Evolutionary conservation across 2,113 vertebrate genomes (phyloP).

Genomic region (Phyllopteryx taeniolatus): DNA sequence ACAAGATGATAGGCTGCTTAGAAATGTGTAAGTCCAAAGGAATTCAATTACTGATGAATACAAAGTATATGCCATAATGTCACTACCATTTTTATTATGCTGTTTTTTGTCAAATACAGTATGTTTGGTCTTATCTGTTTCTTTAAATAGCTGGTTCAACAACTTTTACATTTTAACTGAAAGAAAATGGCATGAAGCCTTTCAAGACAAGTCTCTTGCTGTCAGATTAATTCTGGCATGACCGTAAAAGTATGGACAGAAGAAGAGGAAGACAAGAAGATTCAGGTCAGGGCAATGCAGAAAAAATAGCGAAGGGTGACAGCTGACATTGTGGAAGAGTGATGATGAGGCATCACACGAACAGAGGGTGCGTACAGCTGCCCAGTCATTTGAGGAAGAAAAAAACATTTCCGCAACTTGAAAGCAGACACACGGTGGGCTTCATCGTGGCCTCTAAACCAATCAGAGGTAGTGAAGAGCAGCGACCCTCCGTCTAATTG

Average conservation of each 20-base stretch:
- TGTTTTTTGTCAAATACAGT: not conserved
- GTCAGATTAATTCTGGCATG: slow-evolving; percentile 7
- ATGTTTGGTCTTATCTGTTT: slow-evolving; percentile 5
- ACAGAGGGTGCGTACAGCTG: too few species aligned
- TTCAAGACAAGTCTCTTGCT: not conserved
- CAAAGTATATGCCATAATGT: slow-evolving; percentile 6
- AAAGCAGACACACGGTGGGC: too few species aligned
- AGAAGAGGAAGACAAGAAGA: slow-evolving; percentile 6
- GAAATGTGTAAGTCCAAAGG: slow-evolving; percentile 12
- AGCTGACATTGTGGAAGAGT: slow-evolving; percentile 15
- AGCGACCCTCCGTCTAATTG: too few species aligned
- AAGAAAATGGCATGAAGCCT: not conserved
- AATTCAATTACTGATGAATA: slow-evolving; percentile 39
- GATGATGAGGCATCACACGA: slow-evolving; percentile 16
- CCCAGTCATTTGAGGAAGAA: too few species aligned
- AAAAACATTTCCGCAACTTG: too few species aligned
- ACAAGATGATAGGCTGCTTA: slow-evolving; percentile 9
- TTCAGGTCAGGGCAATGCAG: slow-evolving; percentile 19
- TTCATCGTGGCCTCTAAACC: too few species aligned
- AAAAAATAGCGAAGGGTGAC: not conserved
- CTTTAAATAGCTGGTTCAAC: not conserved
- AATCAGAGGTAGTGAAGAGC: too few species aligned
- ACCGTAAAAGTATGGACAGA: slow-evolving; percentile 6
- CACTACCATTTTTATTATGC: not conserved
- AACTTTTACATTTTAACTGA: not conserved